A percentile compares a stretch with the other conserved stretches of the same genome.
Evolutionary conservation across 2,113 vertebrate genomes (phyloP).

Genomic region (Corythaixoides concolor): DNA sequence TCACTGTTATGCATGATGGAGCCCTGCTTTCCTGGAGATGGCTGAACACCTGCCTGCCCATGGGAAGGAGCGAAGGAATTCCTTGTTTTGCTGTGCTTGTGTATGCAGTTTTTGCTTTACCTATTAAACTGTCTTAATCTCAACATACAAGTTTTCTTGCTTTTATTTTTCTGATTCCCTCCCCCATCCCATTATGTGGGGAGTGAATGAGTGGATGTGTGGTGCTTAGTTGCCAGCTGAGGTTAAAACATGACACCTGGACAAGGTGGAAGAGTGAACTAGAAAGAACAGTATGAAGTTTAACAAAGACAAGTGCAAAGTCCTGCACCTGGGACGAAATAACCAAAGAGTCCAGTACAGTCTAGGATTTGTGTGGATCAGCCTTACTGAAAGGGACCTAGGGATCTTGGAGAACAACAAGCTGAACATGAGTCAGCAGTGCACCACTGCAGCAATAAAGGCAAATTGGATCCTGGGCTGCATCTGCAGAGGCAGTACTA

Average conservation of each 20-base stretch:
- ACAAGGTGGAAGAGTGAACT: background rate
- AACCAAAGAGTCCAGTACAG: background rate
- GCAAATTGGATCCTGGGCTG: background rate
- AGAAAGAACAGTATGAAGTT: background rate
- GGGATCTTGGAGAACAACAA: background rate
- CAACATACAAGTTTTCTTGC: no score
- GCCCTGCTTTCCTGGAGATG: no score
- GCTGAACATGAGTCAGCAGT: fast-evolving
- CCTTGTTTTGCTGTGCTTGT: no score
- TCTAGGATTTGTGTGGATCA: background rate
- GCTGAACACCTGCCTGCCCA: no score
- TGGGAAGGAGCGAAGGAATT: no score
- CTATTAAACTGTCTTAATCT: no score
- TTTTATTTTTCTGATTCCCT: no score
- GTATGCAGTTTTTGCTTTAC: no score
- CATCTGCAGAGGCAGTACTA: background rate
- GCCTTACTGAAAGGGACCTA: background rate
- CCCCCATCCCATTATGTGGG: no score
- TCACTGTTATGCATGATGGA: no score
- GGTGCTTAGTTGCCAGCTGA: no score
- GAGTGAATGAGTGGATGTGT: no score
- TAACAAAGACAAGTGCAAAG: background rate
- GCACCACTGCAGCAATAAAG: background rate
- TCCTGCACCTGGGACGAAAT: background rate
- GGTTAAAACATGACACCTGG: background rate